A percentile compares a stretch with the other conserved stretches of the same genome.
phyloP scores from a whole-genome alignment of 2,113 vertebrate genomes.

The Theropithecus gelada region DNA sequence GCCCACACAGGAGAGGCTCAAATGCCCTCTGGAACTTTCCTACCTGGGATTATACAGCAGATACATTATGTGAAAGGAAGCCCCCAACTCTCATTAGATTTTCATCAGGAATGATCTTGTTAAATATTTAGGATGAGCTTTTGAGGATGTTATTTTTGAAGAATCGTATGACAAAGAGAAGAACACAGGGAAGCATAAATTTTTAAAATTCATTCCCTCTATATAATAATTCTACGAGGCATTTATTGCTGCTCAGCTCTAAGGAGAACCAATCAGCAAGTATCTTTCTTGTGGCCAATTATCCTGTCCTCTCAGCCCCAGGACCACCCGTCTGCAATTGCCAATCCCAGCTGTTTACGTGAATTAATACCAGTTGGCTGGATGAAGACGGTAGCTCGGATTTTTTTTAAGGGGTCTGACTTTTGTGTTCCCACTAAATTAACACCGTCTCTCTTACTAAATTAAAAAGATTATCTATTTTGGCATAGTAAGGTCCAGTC shows the following conservation, averaged over 20 bases:
- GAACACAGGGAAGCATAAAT: neutral
- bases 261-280: neutral
- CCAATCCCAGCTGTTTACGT: neutral
- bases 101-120: conserved; percentile 3
- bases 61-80: neutral
- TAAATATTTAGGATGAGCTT: conserved; percentile 26
- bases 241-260: accelerated
- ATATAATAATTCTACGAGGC: neutral
- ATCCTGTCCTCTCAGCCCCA: accelerated
- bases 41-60: accelerated
- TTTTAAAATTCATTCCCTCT: conserved; percentile 23
- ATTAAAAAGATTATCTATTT: neutral
- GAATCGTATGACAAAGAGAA: neutral
- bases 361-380: too few relatives aligned
- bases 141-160: conserved; percentile 10
- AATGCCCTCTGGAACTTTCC: accelerated
- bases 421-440: accelerated
- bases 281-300: accelerated
- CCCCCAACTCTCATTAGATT: neutral
- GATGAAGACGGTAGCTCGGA: neutral
- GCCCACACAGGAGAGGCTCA: accelerated
- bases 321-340: accelerated
- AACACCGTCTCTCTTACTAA: too few relatives aligned
- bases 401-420: neutral
- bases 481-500: neutral